Base-by-base conservation (phyloP, 1,140 invertebrate species). In the Drosophila malerkotliana region DNA sequence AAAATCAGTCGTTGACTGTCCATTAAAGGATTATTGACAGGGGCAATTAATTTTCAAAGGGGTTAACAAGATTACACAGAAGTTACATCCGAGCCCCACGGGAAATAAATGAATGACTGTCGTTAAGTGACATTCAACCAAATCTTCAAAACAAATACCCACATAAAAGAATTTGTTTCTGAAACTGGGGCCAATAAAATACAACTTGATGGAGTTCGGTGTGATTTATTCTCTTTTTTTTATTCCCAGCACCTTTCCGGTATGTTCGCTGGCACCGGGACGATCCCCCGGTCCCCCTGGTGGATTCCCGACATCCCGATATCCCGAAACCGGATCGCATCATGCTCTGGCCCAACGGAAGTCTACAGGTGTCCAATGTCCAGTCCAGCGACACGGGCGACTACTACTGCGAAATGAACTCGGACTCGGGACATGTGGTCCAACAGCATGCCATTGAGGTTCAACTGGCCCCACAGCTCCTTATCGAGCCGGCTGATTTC, bases 391-490 rank as follows among this genome's bases (percentile, higher is more conserved):
- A 97, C 77, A 95, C 94, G 0, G 96, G 95, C 1, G 93, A 96
- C 59, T 97, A 96, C 79, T 94, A 94, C 45, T 97, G 96, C 72
- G 95, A 95, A 89, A 93, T 94, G 18, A 90, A 93, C 39, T 88
- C 91, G 60, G 62, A 60, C 8, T 93, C 93, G 39, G 93, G 93
- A n/a, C 93, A 94, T 3, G 94, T 95, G 21, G 74, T 82, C 4
- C 96, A 96, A 91, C 92, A 93, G 28, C 95, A 96, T 83, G 93
- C 94, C 32, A 96, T 97, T 62, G 94, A 96, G 93, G 96, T 97
- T 30, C 93, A 96, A 88, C 95, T 94, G 92, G 93, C 95, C 0
- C 95, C 96, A 2, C 94, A 93, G 41, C 93, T 96, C 1, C 90
- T 92, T n/a, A 93, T 94, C 0, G 91, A 95, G n/a, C 96, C 96